Evolutionary conservation across 2,113 vertebrate genomes (phyloP).

Genomic region (Siniperca chuatsi): DNA sequence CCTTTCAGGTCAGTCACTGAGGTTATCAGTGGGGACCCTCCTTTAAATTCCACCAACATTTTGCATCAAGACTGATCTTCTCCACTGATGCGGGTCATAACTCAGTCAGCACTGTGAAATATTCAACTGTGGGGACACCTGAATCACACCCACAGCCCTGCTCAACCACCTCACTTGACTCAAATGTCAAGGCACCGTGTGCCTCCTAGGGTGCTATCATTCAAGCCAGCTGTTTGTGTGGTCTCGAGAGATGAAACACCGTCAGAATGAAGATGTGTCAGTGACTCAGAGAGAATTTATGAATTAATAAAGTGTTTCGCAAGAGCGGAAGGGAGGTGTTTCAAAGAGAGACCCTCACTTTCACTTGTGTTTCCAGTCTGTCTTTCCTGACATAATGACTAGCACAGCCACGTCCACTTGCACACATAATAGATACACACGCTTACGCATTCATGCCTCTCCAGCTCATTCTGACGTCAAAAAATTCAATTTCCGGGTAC

Average conservation of each 20-base stretch:
- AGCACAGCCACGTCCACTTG: background rate
- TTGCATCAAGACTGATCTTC: conserved; percentile 45
- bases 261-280: conserved; percentile 25
- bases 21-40: background rate
- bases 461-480: conserved; percentile 48
- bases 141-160: conserved; percentile 16
- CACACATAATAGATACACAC: background rate
- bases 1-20: background rate
- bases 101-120: conserved; percentile 53
- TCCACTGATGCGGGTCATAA: conserved; percentile 27
- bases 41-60: conserved; percentile 27
- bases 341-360: conserved; percentile 5
- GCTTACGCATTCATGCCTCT: background rate
- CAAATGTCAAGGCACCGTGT: conserved; percentile 40
- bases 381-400: conserved; percentile 6
- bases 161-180: conserved; percentile 41
- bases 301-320: conserved; percentile 46
- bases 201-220: background rate
- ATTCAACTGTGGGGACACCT: conserved; percentile 40
- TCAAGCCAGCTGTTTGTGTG: conserved; percentile 16
- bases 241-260: background rate
- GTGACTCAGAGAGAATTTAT: conserved; percentile 22
- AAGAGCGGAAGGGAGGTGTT: background rate
- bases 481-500: conserved; percentile 58
- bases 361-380: background rate